Conservation (phyloP, 2,113 vertebrate species). For the Martes martes region DNA sequence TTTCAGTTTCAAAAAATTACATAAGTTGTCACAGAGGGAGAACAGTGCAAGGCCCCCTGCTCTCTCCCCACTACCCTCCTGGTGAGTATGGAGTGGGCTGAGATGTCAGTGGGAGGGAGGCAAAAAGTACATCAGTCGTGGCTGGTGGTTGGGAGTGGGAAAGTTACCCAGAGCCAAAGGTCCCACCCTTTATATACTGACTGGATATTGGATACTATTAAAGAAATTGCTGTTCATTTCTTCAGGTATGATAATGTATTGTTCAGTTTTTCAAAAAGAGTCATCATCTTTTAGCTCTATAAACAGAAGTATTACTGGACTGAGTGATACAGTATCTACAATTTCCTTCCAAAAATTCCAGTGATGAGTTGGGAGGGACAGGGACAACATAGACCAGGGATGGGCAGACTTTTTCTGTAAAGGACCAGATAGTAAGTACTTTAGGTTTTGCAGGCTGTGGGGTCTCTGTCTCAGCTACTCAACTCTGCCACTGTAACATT, state of each 20-base stretch:
- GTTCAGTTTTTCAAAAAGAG: not conserved
- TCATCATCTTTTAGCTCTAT: not conserved
- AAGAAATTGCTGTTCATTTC: not conserved
- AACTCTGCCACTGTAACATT: not conserved
- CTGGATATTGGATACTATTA: not conserved
- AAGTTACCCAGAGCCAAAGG: not conserved
- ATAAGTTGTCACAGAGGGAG: not conserved
- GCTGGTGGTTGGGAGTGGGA: not conserved
- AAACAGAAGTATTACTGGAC: not conserved
- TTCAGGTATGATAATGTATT: not conserved
- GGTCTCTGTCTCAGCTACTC: not conserved
- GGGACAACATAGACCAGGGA: not conserved
- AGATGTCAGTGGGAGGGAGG: not conserved
- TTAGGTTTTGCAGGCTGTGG: not conserved
- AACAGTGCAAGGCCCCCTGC: not conserved
- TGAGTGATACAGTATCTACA: not conserved
- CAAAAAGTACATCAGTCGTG: not conserved
- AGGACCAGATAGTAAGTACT: not conserved
- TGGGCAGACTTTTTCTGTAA: not conserved
- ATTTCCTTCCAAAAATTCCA: not conserved
- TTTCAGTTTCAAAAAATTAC: not conserved
- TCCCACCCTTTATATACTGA: not conserved
- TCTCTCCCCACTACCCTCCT: not conserved
- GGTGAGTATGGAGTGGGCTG: not conserved
- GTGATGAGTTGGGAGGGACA: not conserved